Evolutionary conservation across 2,888 invertebrate genomes (phyloP), one percentile per base, ranked within the genome.

Genomic region (Oligia fasciuncula): DNA sequence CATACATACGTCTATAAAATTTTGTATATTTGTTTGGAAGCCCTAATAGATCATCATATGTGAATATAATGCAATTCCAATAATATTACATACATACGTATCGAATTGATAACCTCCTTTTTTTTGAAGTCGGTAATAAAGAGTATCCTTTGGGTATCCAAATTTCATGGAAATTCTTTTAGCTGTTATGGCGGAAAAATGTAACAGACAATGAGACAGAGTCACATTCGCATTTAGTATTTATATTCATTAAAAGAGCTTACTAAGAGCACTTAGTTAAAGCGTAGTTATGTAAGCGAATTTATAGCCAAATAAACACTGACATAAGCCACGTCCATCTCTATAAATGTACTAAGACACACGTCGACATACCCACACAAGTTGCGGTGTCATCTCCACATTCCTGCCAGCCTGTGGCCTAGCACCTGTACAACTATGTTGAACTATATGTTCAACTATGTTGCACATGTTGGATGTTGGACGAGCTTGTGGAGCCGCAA

Each of bases 391-490:
- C 75, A 67, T 76, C 60, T n/a, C 60, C 23, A 79, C 85, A 87
- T 87, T 84, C 85, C 87, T 35, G 43, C 43, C 54, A 63, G 62
- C n/a, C 62, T 85, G 85, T 74, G 85, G 85, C 54, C 66, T 69
- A 73, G 70, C 84, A 77, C 84, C 78, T 78, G 72, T 35, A 51
- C 69, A 78, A 80, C 83, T 83, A 85, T 82, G 84, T 73, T 19
- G 65, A 85, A 82, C 76, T 62, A 62, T 72, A 76, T 83, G 80
- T 77, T 54, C 66, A 85, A 84, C 83, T 68, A 80, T 87, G 76
- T 82, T 67, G 83, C 75, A 85, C 85, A 85, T 80, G 79, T 85
- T 69, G 65, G 76, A 83, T 79, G 79, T 76, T 73, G 76, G 73
- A 77, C 82, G 29, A 14, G 73, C 46, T 69, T 74, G 81, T 46